Percentiles rank a stretch among this genome's conserved stretches.
Conservation (phyloP, 2,888 invertebrate species). For the Lasiommata megera region DNA sequence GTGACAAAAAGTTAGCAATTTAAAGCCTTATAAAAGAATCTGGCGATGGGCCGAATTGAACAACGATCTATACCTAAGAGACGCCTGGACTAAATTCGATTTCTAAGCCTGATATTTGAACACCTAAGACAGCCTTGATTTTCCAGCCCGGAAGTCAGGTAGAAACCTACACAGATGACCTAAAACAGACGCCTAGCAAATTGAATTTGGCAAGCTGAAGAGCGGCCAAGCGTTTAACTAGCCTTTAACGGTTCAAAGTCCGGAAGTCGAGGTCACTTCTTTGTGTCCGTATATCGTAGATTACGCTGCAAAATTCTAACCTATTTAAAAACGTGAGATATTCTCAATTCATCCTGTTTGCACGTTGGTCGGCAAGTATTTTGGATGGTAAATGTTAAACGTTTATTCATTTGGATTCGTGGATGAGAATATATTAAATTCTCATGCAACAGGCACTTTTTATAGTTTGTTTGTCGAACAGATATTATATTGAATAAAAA, state of each 20-base stretch:
- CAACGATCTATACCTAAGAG: background rate
- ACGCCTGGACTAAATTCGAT: background rate
- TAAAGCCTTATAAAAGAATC: background rate
- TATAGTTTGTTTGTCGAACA: too few species aligned
- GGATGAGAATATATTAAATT: too few species aligned
- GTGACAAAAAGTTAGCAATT: background rate
- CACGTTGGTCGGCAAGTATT: too few species aligned
- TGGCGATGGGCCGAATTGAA: background rate
- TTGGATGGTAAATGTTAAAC: too few species aligned
- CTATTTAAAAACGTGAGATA: too few species aligned
- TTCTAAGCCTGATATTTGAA: background rate
- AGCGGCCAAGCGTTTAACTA: background rate
- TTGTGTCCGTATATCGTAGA: background rate
- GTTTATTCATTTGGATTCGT: too few species aligned
- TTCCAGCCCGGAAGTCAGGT: conserved; percentile 7
- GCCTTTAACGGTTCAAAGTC: background rate
- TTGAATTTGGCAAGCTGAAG: conserved; percentile 3
- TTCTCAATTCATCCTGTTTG: too few species aligned
- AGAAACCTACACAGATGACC: background rate
- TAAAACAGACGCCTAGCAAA: conserved; percentile 1
- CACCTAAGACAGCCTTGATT: background rate
- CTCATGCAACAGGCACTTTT: too few species aligned
- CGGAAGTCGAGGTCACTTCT: background rate
- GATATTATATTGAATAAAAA: too few species aligned
- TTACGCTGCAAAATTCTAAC: background rate